These are phyloP conservation scores for Tragelaphus scriptus DNA, from an alignment of 2,113 vertebrate genomes.

Conservation along the genomic window DNA sequence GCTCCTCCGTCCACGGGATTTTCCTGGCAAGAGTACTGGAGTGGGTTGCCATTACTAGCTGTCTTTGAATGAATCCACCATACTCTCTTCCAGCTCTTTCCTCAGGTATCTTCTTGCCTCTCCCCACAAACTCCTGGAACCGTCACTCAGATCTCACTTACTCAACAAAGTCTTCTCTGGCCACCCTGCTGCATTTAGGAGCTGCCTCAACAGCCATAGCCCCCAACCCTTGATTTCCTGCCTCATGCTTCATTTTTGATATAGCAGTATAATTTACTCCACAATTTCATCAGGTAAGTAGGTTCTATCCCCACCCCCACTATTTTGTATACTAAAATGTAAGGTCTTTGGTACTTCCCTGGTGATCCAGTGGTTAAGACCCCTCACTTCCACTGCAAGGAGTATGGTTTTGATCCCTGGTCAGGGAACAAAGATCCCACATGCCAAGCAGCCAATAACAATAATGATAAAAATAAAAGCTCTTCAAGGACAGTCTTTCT, in stretches of 20 bases:
- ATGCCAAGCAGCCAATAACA: neutral
- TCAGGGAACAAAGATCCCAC: neutral
- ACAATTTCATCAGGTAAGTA: neutral
- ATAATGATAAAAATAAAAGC: neutral
- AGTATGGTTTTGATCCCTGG: neutral
- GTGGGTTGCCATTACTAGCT: neutral
- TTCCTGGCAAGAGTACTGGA: too few relatives aligned
- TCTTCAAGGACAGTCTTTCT: neutral
- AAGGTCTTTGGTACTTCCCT: neutral
- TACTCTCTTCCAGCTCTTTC: neutral
- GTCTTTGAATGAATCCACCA: neutral
- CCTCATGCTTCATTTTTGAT: neutral
- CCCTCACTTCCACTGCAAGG: neutral
- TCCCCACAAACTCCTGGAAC: fast-evolving
- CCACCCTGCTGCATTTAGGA: neutral
- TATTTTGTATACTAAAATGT: neutral
- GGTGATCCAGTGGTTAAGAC: neutral
- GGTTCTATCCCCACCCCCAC: neutral
- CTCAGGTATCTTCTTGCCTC: neutral
- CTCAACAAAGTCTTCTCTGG: neutral
- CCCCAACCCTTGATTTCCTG: neutral
- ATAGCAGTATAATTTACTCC: neutral
- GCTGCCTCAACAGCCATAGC: neutral
- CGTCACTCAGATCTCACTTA: neutral
- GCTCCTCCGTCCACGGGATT: too few relatives aligned